Conservation (phyloP, 1,140 invertebrate species). For the Vanessa atalanta region DNA sequence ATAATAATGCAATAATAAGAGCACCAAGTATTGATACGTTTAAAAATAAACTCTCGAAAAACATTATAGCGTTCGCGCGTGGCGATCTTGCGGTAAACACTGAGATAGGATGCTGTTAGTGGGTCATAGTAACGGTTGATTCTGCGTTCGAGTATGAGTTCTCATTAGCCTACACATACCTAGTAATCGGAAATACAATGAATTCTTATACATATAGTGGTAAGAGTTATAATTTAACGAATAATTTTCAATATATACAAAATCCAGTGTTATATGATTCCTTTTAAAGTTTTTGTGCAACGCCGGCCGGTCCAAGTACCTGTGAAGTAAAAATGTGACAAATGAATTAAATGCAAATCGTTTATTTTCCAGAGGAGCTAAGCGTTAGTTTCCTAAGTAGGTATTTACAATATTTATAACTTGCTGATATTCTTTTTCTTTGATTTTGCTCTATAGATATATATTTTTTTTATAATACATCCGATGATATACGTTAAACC, state of each 20-base stretch:
- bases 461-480: no score
- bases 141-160: conserved; percentile 25
- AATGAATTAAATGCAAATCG: no score
- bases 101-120: conserved; percentile 57
- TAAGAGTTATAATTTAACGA: background rate
- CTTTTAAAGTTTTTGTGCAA: no score
- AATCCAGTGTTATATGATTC: background rate
- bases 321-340: no score
- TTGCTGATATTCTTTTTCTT: no score
- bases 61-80: conserved; percentile 67
- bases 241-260: background rate
- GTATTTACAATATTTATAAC: no score
- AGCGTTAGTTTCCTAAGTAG: no score
- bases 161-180: conserved; percentile 6
- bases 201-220: background rate
- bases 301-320: no score
- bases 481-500: no score
- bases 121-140: conserved; percentile 69
- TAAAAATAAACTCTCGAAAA: conserved; percentile 73
- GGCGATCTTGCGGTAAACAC: conserved; percentile 50
- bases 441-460: no score
- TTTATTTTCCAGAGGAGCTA: no score
- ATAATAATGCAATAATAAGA: conserved; percentile 61
- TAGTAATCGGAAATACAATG: background rate
- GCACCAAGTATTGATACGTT: conserved; percentile 57